Base-by-base conservation (phyloP, 2,797 vertebrate species). In the Fundulus diaphanus region DNA sequence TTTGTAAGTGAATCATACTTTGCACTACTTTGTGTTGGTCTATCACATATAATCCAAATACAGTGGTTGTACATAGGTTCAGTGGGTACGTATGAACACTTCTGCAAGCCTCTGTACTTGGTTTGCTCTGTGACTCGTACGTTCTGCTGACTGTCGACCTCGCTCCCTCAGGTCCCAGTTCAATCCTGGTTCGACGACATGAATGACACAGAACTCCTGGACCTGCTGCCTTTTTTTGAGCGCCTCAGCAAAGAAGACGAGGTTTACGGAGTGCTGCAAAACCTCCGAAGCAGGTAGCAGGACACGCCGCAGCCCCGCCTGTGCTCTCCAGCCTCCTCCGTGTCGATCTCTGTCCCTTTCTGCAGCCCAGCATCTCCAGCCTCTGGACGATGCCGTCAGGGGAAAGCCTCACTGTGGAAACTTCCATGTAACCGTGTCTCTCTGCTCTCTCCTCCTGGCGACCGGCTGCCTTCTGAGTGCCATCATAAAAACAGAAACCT, bases 121-220 rank as follows among this genome's bases (percentile, higher is more conserved):
- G 8, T 44, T 15, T 31, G 7, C 27, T 8, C 27, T 59, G 18
- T 59, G 61, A 63, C 6, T 65, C 18, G 7, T 33, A 7, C 16
- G 7, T 33, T 7, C 24, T 24, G 4, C 61, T 5, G 20, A 63
- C 33, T 12, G 35, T 24, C 40, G 22, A 63, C 35, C 35, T 29
- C 20, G 0, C 83, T 37, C 68, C 5, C 13, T 2, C 78, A 99
- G 98, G 98, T 99, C 82, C 98, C 98, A 24, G 98, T 99, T 88
- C 97, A 98, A 92, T 99, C 98, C 79, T 99, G 98, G 98, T 99
- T 99, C 80, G 98, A 99, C 48, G 98, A 99, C 91, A 97, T 99
- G 97, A 96, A 96, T 37, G 98, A 99, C 95, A 99, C 96, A 0
- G 98, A 99, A 93, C 96, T 99, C 90, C 95, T 98, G 94, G 98